Base-by-base conservation (phyloP, 2,888 invertebrate genomes). In the Volucella inflata region DNA sequence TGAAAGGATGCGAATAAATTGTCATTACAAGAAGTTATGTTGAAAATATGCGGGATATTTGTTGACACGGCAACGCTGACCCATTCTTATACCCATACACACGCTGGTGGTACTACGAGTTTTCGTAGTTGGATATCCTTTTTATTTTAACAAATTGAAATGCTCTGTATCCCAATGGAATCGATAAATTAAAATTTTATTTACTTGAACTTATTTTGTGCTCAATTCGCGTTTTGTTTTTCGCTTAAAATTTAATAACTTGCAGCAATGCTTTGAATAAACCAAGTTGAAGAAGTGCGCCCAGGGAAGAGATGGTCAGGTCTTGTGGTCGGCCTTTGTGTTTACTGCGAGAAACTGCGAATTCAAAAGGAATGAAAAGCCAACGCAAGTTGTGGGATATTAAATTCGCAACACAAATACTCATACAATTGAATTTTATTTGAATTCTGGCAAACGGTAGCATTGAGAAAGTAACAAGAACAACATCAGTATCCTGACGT, bases 131-230 rank as follows among this genome's bases (percentile, higher is more conserved):
- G 50, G 14, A 1, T 38, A 14, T 30, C 8, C 50, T 53, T n/a
- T 17, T 6, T 30, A 17, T 53, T 68, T 40, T 38, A n/a, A 21
- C 16, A 55, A 65, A 60, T 48, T 57, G 53, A 68, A 76, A 53
- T 16, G 36, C 11, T 78, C 51, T 9, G 17, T 62, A 16, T 78
- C 78, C 78, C 78, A 65, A 44, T 50, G 71, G 78, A 71, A 70
- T 71, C 71, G 42, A 55, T 62, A 78, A 64, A 68, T 78, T 59
- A 57, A 71, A 77, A 17, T 64, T 65, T 57, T 65, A 59, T 71
- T 78, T 64, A 65, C 64, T 71, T 71, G 8, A 50, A 46, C 59
- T 65, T 30, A 53, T 46, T 62, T 77, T 17, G 51, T 40, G 50
- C 21, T 38, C 38, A 44, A 10, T 51, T 60, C 59, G 38, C 57